phyloP scores from a whole-genome alignment of 2,113 vertebrate species.

The Scortum barcoo region DNA sequence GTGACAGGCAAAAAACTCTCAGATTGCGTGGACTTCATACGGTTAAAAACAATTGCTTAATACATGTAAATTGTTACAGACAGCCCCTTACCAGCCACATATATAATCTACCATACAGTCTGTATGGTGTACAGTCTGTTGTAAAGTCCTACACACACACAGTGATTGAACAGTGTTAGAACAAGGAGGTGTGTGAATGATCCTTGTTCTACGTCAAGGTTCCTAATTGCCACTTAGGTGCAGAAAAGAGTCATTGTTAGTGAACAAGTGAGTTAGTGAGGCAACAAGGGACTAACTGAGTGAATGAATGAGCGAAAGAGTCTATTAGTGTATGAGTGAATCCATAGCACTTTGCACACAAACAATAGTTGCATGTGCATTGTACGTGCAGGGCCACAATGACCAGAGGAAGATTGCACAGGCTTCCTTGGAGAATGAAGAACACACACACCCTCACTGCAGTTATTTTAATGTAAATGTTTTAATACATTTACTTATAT shows the following conservation, averaged over 20 bases:
- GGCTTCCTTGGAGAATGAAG: not conserved
- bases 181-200: not conserved
- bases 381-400: not conserved
- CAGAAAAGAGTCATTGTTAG: not conserved
- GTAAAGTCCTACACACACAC: not conserved
- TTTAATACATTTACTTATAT: not conserved
- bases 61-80: too few species aligned
- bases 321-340: not conserved
- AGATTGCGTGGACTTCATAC: too few species aligned
- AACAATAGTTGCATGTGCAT: not conserved
- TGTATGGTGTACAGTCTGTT: too few species aligned
- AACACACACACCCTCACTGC: not conserved
- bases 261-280: not conserved
- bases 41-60: too few species aligned
- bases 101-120: not conserved
- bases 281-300: not conserved
- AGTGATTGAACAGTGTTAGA: not conserved
- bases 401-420: not conserved
- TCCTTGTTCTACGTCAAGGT: not conserved
- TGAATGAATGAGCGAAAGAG: not conserved
- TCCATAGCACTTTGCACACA: constrained; percentile 12
- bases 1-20: too few species aligned
- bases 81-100: not conserved
- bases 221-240: not conserved
- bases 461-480: too few species aligned